These are phyloP conservation scores for Leucophenga maculata DNA, from an alignment of 2,888 invertebrate genomes.

Conservation along the genomic window DNA sequence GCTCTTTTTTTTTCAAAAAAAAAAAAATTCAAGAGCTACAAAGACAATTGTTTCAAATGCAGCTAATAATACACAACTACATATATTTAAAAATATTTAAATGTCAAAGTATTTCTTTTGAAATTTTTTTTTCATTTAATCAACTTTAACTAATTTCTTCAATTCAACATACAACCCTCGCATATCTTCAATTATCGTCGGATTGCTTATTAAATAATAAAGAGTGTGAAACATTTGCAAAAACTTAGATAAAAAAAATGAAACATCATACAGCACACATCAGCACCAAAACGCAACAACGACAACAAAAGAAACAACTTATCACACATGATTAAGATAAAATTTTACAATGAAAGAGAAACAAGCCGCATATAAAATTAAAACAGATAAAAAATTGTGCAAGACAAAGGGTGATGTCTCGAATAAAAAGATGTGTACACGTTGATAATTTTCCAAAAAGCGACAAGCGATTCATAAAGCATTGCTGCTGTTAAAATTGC, in stretches of 20 bases:
- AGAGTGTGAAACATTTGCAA: conserved; percentile 43
- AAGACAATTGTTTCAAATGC: too few species aligned
- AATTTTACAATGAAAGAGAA: conserved; percentile 8
- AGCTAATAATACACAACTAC: too few species aligned
- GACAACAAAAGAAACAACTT: neutral
- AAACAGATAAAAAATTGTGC: neutral
- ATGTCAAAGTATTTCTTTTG: too few species aligned
- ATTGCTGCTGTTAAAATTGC: neutral
- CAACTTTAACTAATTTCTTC: too few species aligned
- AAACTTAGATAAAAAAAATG: neutral
- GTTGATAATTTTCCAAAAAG: conserved; percentile 18
- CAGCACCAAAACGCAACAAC: neutral
- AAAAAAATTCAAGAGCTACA: too few species aligned
- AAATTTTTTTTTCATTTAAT: too few species aligned
- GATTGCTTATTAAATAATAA: conserved; percentile 45
- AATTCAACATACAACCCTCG: too few species aligned
- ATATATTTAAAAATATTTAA: too few species aligned
- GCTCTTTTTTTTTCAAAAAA: too few species aligned
- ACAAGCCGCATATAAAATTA: neutral
- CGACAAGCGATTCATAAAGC: conserved; percentile 16
- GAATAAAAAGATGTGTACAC: conserved; percentile 15
- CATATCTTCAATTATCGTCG: conserved; percentile 39
- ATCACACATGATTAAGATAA: conserved; percentile 19
- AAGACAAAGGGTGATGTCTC: neutral
- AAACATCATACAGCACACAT: neutral